Conservation (phyloP, 2,113 vertebrate species). For the Lepisosteus oculatus region DNA sequence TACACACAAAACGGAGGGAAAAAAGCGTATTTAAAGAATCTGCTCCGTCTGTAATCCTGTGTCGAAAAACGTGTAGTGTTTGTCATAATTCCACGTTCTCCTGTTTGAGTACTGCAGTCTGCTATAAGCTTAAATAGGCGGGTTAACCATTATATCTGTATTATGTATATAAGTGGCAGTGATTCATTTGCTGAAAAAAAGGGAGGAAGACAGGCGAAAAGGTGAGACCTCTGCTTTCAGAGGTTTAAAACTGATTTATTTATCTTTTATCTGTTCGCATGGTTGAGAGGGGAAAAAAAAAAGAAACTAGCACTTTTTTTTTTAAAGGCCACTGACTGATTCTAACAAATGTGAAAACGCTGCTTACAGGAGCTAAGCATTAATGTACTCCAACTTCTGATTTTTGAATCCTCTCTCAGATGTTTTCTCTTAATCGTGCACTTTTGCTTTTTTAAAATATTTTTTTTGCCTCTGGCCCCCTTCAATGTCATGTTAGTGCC, state of each 20-base stretch:
- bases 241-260: slow-evolving; percentile 9
- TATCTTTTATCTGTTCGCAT: slow-evolving; percentile 19
- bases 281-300: slow-evolving; percentile 3
- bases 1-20: not conserved
- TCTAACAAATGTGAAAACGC: slow-evolving; percentile 14
- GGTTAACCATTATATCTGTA: slow-evolving; percentile 3
- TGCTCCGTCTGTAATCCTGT: not conserved
- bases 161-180: slow-evolving; percentile 12
- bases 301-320: slow-evolving; percentile 13
- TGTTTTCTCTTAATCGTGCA: too few species aligned
- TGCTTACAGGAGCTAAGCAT: slow-evolving; percentile 2
- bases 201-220: not conserved
- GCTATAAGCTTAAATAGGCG: slow-evolving; percentile 1
- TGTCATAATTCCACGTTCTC: not conserved
- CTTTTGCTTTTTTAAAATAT: too few species aligned
- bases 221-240: not conserved
- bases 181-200: slow-evolving; percentile 14
- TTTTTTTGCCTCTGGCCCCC: too few species aligned
- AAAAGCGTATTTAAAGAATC: not conserved
- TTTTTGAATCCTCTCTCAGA: not conserved
- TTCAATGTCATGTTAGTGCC: too few species aligned
- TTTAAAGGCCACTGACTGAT: slow-evolving; percentile 14
- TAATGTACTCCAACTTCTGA: not conserved
- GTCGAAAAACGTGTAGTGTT: not conserved
- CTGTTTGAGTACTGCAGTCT: not conserved